Base-by-base conservation (phyloP, 2,113 vertebrate genomes). In the Oceanites oceanicus region DNA sequence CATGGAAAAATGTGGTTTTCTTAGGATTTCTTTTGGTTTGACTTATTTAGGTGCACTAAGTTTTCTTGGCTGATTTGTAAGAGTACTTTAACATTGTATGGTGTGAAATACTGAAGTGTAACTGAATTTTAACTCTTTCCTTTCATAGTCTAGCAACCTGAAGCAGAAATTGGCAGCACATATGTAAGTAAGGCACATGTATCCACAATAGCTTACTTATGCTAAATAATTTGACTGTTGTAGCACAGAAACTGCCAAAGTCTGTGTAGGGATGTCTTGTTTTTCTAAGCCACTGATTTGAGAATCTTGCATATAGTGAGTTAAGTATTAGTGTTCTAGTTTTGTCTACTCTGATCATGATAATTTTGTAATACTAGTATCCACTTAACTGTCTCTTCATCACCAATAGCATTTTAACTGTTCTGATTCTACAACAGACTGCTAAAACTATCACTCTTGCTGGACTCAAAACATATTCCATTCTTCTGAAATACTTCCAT, bases 141-240 rank as follows among this genome's bases (percentile, higher is more conserved):
- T 92, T 86, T 98, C 96, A 14, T 80, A 99, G 99, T 99, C 99
- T 73, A 98, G 97, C 96, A 99, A 99, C 96, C 94, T 99, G 97
- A 99, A 99, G 97, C 98, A 98, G 98, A 99, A 99, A 80, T 98
- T 99, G 90, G 99, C 99, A 96, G 99, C 99, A 59, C 99, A 99
- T 94, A 99, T 99, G 99, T 99, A 98, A 99, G 99, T 99, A 97
- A 95, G 67, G 56, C 81, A 50, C 42, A 42, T 81, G 10, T 34
- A 68, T 40, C 34, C 36, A 19, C 26, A 36, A 0, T 10, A 81
- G 14, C 15, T 81, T 36, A 5, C 49, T 84, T 74, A 27, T 44
- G 6, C 11, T 38, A 61, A 75, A 47, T 44, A 42, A 38, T 53
- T 38, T 32, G 22, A 72, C 17, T 58, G 7, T 22, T 38, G 32